Base-by-base conservation (phyloP, 2,113 vertebrate genomes). In the Corydoras sp. region DNA sequence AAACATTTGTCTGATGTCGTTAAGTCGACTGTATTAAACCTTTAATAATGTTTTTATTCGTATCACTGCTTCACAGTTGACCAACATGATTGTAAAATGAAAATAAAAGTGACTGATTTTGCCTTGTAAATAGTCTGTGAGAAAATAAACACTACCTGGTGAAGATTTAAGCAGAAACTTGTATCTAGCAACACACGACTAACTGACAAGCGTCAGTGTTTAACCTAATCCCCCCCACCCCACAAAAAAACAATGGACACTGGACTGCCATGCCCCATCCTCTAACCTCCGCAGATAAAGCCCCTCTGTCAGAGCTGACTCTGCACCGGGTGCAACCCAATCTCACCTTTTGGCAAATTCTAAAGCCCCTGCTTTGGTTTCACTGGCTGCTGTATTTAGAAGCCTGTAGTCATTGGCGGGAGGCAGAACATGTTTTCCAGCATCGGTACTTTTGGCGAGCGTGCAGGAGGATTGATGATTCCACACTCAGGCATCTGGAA, bases 301-400 rank as follows among this genome's bases (percentile, higher is more conserved):
- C 43, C 74, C 50, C 15, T 58, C 69, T 76, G 18, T 71, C 32
- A 69, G 65, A 24, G 65, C 31, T 65, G 66, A 69, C 51, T 62
- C 70, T 18, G 61, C 58, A 67, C 58, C 71, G 84, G 82, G 78
- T 87, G 87, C 86, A 89, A 89, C 73, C 53, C 76, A 61, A 89
- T 80, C 81, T 81, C 30, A 29, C 54, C 48, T 63, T 72, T 5
- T 49, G 60, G 77, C 76, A 79, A 77, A 77, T 76, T 65, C 70
- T 67, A 76, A 78, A 78, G 79, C 80, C 74, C 76, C 72, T 59
- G 77, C 80, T 75, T 49, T 76, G 86, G 77, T 86, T 84, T 82
- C 73, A 54, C 74, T 68, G 68, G 59, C 10, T 69, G 83, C 86
- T 83, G 82, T 84, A 87, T 90, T 85, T 89, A 88, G 87, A 76